phyloP scores from a whole-genome alignment of 2,797 vertebrate species.

The Sorex maritimensis region DNA sequence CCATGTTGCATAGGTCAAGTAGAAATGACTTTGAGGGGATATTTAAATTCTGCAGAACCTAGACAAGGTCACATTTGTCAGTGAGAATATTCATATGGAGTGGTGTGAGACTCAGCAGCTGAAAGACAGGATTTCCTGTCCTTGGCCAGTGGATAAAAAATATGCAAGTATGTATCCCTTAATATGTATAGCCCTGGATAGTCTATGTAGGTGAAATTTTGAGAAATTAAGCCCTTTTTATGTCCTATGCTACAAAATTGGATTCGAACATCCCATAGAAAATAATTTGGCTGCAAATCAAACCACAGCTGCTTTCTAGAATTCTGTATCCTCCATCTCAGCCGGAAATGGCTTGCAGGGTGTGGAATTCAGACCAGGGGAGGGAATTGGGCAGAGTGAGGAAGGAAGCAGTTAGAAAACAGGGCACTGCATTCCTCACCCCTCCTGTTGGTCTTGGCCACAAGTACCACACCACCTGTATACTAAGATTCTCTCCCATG shows the following conservation, averaged over 20 bases:
- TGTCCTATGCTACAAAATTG: conserved; percentile 41
- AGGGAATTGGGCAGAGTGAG: conserved; percentile 58
- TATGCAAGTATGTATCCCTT: conserved; percentile 30
- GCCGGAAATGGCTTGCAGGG: conserved; percentile 50
- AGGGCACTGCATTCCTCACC: not conserved
- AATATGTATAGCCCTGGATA: conserved; percentile 1
- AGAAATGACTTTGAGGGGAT: conserved; percentile 65
- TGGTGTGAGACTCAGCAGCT: conserved; percentile 60
- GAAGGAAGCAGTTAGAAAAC: conserved; percentile 64
- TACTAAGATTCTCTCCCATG: not conserved
- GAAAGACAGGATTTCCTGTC: conserved; percentile 81
- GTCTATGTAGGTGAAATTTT: conserved; percentile 42
- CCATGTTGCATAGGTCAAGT: conserved; percentile 71
- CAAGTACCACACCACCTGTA: not conserved
- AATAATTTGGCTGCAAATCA: conserved; percentile 34
- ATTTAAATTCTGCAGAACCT: conserved; percentile 75
- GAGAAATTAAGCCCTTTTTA: conserved; percentile 56
- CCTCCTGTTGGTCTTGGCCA: conserved; percentile 10
- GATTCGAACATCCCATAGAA: conserved; percentile 51
- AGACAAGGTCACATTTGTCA: conserved; percentile 77
- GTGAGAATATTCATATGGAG: conserved; percentile 68
- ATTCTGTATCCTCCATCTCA: not conserved
- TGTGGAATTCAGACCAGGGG: conserved; percentile 56
- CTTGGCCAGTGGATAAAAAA: conserved; percentile 57
- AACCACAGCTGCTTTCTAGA: conserved; percentile 64